Base-by-base conservation (phyloP, 2,888 invertebrate genomes). In the Chloroclystis v-ata region DNA sequence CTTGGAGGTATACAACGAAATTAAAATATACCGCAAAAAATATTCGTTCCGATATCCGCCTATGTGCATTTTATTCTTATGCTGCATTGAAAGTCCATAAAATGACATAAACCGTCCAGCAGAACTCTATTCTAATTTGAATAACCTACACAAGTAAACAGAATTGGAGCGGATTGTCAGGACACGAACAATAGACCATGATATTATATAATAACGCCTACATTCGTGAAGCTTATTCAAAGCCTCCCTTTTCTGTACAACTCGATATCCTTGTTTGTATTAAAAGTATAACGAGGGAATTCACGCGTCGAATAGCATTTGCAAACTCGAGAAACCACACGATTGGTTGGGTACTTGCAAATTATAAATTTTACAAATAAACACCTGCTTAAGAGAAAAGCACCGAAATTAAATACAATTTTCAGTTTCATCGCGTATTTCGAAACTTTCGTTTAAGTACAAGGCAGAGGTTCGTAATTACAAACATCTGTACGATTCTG, bases 151-250 rank as follows among this genome's bases (percentile, higher is more conserved):
- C 50, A 49, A 48, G 52, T 43, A 49, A 56, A 57, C 59, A 60
- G 44, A 47, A 51, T 59, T 56, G 57, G 61, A 65, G 65, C 62
- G 64, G 65, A 72, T 72, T 67, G 69, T 70, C 65, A 59, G 52
- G 57, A 64, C 67, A 70, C 72, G 71, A 69, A 74, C 69, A 73
- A 71, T 72, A 63, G 66, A 55, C 54, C 61, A 60, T 57, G 59
- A 60, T 61, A 63, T 63, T 62, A 55, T 67, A 70, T 67, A 73
- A 71, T 67, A 69, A 71, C 72, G 64, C 75, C 76, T 65, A 75
- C 71, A 39, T 33, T 46, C 26, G 61, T 56, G 35, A 45, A 54
- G 56, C 50, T 52, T 56, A 69, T 72, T 71, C 57, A 66, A 58
- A 65, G 59, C 54, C 54, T 42, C 37, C 60, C 56, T 55, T 58